These are phyloP conservation scores for Acrossocheilus wenchowensis DNA, from an alignment of 2,797 vertebrate genomes.

Conservation along the genomic window DNA sequence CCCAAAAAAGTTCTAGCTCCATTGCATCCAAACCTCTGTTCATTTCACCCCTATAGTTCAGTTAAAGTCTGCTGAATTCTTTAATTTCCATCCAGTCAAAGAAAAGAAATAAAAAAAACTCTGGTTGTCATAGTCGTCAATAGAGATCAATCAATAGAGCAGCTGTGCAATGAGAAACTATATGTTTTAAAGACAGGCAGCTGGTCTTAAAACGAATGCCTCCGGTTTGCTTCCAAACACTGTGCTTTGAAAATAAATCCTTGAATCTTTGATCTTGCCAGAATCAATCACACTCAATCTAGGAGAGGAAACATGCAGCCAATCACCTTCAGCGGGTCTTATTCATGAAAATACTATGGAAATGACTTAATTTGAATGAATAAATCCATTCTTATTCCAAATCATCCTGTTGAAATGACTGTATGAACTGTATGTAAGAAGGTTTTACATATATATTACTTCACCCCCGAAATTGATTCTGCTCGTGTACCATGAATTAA, in stretches of 20 bases:
- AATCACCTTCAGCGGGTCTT: neutral
- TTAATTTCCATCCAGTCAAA: neutral
- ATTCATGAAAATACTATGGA: neutral
- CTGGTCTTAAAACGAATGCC: neutral
- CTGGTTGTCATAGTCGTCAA: neutral
- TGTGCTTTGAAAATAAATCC: slow-evolving; percentile 11
- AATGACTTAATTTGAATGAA: neutral
- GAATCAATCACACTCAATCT: neutral
- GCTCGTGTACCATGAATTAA: neutral
- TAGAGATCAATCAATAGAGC: slow-evolving; percentile 8
- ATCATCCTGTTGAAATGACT: neutral
- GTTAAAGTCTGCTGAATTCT: neutral
- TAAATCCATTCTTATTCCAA: neutral
- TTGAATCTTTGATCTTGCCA: neutral
- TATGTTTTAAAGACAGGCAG: slow-evolving; percentile 7
- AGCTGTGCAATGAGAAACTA: neutral
- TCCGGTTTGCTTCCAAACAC: neutral
- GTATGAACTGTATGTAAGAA: neutral
- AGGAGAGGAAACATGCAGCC: neutral
- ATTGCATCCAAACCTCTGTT: neutral
- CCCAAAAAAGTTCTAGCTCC: neutral
- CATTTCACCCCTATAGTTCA: neutral
- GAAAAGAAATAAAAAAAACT: neutral
- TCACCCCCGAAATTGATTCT: neutral
- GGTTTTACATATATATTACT: neutral